Evolutionary conservation across 2,797 vertebrate genomes (phyloP), one percentile per base, ranked within the genome.

Genomic region (Cuculus canorus): DNA sequence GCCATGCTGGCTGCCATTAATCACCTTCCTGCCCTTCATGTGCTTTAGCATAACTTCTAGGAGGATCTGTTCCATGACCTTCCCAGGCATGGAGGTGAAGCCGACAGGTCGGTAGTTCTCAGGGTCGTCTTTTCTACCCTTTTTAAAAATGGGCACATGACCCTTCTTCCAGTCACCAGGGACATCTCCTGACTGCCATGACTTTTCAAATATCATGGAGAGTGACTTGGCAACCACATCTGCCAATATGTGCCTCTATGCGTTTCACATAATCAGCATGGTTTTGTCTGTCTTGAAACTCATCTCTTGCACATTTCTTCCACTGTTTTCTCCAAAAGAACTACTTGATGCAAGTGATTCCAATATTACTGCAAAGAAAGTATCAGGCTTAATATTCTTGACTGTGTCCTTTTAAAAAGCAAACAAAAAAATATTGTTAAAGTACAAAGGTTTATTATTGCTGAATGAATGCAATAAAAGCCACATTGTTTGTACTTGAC

Each of bases 371-470:
- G 41, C 32, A 92, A 88, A 82, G 41, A 80, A 92, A 84, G 70
- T 57, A 94, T 48, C 23, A 92, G 50, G 52, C 43, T 81, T 91
- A 93, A 93, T 89, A 90, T 75, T 54, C 57, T 73, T 88, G 53
- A 90, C n/a, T 84, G 48, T 30, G 21, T 57, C 61, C 72, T 93
- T 94, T 68, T 35, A 87, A 94, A 93, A 94, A 66, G 48, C 39
- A 93, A 95, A 95, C 32, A 70, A 68, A 82, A 64, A 70, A 73
- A 47, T 53, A 85, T 76, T 93, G 45, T 53, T 80, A 15, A 91
- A 88, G 73, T 91, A 94, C 87, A 95, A 92, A 96, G 91, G 77
- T 93, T 96, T 95, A 88, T 93, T 90, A 93, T 75, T 89, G 15
- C 86, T 90, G 52, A 84, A 41, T 1, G 3, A 96, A 86, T 37